Evolutionary conservation across 2,113 vertebrate species (phyloP), one percentile per base, ranked within the genome.

Genomic region (Percina caprodes): DNA sequence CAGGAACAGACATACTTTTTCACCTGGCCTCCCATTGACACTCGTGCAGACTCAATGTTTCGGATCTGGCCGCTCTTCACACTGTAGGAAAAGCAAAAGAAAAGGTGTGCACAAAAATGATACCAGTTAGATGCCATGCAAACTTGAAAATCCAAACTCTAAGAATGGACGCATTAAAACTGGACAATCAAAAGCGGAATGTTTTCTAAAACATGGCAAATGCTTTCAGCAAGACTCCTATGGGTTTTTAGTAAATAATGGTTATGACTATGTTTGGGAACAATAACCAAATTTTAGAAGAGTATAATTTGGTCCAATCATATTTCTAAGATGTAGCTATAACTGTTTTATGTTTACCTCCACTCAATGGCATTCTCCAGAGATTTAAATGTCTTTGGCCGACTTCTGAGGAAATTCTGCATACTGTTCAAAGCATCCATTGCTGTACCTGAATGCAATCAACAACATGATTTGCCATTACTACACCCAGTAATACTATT

Each of bases 361-460:
- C 98, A 99, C 83, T 99, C 98, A 58, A 99, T 99, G 79, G 98
- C 98, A 63, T 97, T 98, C 92, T 99, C 98, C 80, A 99, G 91
- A 9, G 98, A 99, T 91, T 97, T 99, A 93, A 99, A 99, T 0
- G 97, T 97, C 94, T 99, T 99, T 82, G 98, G 98, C 69, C 98
- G 97, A 94, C 97, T 97, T 86, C 98, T 96, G 62, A 99, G 95
- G 94, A 99, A 99, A 92, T 98, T 99, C 95, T 99, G 98, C 98
- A 99, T 99, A 92, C 98, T 99, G 93, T 99, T 99, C 85, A 99
- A 92, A 4, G 98, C 98, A 88, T 99, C 98, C 98, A 99, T 99
- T 72, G 98, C 98, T 63, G 98, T 99, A 12, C 98, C 98, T 99
- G 79, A 65, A 91, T 16, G 33, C 46, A 76, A 60, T 16, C 8